phyloP scores from a whole-genome alignment of 1,140 invertebrate species.

The Drepana arcuata region DNA sequence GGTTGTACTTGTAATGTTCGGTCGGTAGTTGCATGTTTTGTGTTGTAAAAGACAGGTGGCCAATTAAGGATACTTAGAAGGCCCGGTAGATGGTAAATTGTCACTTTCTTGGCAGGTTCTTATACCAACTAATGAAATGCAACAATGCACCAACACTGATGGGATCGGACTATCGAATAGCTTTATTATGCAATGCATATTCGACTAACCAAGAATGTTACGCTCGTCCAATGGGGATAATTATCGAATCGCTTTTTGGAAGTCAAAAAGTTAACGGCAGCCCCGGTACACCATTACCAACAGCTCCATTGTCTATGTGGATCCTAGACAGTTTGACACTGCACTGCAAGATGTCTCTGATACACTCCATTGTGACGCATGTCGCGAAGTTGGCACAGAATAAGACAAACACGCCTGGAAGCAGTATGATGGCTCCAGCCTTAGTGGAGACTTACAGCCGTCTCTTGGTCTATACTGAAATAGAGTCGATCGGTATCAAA shows the following conservation, averaged over 20 bases:
- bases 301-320: conserved; percentile 91
- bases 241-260: conserved; percentile 90
- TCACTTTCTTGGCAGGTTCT: conserved; percentile 75
- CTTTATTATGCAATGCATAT: conserved; percentile 95
- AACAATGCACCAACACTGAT: conserved; percentile 77
- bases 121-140: conserved; percentile 86
- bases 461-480: conserved; percentile 95
- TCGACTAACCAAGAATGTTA: conserved; percentile 91
- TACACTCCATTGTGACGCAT: conserved; percentile 92
- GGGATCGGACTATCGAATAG: conserved; percentile 90
- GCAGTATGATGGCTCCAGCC: conserved; percentile 85
- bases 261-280: conserved; percentile 77
- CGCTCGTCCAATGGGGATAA: conserved; percentile 86
- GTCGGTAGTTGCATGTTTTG: too few relatives aligned
- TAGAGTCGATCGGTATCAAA: conserved; percentile 97
- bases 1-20: too few relatives aligned
- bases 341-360: conserved; percentile 98
- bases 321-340: conserved; percentile 96
- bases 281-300: conserved; percentile 73
- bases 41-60: too few relatives aligned
- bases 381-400: conserved; percentile 90
- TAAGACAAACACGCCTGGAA: conserved; percentile 80
- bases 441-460: conserved; percentile 96
- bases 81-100: too few relatives aligned
- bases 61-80: too few relatives aligned